phyloP scores from a whole-genome alignment of 2,888 invertebrate genomes.

The Pollenia amentaria region DNA sequence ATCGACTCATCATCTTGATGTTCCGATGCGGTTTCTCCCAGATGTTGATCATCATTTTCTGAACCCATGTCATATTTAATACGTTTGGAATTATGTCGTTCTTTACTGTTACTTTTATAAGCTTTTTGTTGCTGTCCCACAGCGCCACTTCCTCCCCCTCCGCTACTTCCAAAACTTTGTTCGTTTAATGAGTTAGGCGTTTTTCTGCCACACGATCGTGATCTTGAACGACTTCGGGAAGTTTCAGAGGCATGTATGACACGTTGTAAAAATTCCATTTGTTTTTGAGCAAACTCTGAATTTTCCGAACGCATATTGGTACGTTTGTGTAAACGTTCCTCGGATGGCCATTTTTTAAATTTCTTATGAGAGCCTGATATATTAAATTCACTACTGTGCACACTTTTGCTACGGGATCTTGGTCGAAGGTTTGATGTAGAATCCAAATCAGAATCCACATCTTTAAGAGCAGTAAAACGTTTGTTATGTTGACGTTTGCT shows the following conservation, averaged over 20 bases:
- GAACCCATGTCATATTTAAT: slow-evolving; percentile 45
- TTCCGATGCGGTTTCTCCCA: slow-evolving; percentile 26
- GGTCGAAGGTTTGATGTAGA: slow-evolving; percentile 70
- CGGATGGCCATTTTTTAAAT: slow-evolving; percentile 77
- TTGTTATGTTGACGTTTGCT: slow-evolving; percentile 71
- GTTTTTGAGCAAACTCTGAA: slow-evolving; percentile 87
- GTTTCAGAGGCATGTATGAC: slow-evolving; percentile 79
- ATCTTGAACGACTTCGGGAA: slow-evolving; percentile 59
- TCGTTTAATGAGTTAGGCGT: slow-evolving; percentile 69
- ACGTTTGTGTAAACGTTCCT: slow-evolving; percentile 78
- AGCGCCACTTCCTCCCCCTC: slow-evolving; percentile 10
- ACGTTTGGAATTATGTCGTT: slow-evolving; percentile 49
- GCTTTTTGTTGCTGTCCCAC: slow-evolving; percentile 17
- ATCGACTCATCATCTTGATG: slow-evolving; percentile 54
- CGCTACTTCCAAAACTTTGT: slow-evolving; percentile 46
- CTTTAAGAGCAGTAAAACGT: slow-evolving; percentile 75
- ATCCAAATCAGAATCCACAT: slow-evolving; percentile 62
- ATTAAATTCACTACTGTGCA: slow-evolving; percentile 61
- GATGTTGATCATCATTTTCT: slow-evolving; percentile 49
- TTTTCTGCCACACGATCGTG: slow-evolving; percentile 54
- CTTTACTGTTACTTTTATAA: slow-evolving; percentile 41
- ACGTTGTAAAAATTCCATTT: slow-evolving; percentile 87
- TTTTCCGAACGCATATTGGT: slow-evolving; percentile 88
- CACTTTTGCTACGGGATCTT: slow-evolving; percentile 82
- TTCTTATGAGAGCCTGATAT: slow-evolving; percentile 54